Base-by-base conservation (phyloP, 2,888 invertebrate genomes). In the Ennomos quercinarius region DNA sequence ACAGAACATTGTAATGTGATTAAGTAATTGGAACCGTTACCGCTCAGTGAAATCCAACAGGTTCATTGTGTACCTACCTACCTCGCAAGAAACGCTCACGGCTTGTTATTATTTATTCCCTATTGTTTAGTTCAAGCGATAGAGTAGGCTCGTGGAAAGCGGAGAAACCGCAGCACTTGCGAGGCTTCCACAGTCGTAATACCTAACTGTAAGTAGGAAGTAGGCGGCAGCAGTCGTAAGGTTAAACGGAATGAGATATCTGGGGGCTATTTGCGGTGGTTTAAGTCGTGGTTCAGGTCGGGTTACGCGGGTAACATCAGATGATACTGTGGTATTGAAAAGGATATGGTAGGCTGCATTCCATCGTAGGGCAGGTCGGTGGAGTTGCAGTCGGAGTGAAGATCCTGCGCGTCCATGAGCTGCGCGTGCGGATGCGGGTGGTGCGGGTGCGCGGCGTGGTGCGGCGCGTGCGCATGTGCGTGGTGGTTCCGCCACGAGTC, bases 321-420 rank as follows among this genome's bases (percentile, higher is more conserved):
- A 27, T 27, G 27, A 5, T 17, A 27, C 6, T 4, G 27, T 27
- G 27, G 5, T 68, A 69, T 71, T 83, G 94, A 95, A 97, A 98
- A 98, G 96, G 98, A 98, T 97, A 98, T 97, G 95, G 97, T 97
- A 95, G 97, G 97, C 94, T 97, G 97, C 93, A 97, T 95, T 89
- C 97, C 97, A 90, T 98, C 98, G 94, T 97, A 98, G 82, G 95
- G 95, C 92, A 97, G 96, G 91, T 98, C 98, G 66, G 96, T 97
- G 78, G 97, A 96, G 93, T 97, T 97, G 94, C 97, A 97, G 93
- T 98, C 97, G 72, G 97, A 97, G 86, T 96, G 96, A 66, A 96
- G 95, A 88, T 97, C 97, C 81, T 96, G 96, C 84, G 95, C 94
- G 93, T 97, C 97, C 95, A 96, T 95, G 95, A 89, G 55, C 47